These are phyloP conservation scores for Drosophila diplacantha DNA, from an alignment of 2,888 invertebrate genomes.

Conservation along the genomic window DNA sequence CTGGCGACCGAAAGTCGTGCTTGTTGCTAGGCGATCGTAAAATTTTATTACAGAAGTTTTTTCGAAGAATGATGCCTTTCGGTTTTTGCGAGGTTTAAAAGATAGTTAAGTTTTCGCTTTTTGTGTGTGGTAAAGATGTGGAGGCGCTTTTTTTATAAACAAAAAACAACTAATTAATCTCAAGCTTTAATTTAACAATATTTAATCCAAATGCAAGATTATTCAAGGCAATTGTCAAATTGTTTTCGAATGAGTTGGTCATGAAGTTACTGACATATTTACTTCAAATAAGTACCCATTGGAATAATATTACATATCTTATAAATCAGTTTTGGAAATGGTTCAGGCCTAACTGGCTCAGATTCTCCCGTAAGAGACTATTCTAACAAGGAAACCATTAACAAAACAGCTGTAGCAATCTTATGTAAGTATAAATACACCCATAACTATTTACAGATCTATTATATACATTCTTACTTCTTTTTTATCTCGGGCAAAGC, in stretches of 20 bases:
- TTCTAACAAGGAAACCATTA: not conserved
- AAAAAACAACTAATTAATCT: not conserved
- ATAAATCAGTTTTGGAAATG: not conserved
- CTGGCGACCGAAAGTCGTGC: too few relatives aligned
- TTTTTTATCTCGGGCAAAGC: not conserved
- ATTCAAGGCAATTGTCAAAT: too few relatives aligned
- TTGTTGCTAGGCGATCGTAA: too few relatives aligned
- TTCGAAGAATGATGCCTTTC: conserved; percentile 19
- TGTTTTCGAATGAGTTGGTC: not conserved
- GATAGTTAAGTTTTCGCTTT: not conserved
- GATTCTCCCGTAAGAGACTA: not conserved
- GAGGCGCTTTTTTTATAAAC: not conserved
- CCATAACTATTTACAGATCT: too few relatives aligned
- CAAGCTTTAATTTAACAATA: not conserved
- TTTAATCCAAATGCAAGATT: not conserved
- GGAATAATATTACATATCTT: not conserved
- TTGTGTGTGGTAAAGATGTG: not conserved
- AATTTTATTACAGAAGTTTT: too few relatives aligned
- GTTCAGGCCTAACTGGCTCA: not conserved
- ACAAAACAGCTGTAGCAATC: not conserved
- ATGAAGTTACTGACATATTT: not conserved
- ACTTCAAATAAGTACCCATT: not conserved
- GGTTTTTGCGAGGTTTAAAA: conserved; percentile 14
- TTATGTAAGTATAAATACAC: not conserved
- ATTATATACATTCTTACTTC: not conserved